A percentile compares a stretch with the other conserved stretches of the same genome.
Conservation (phyloP, 1,140 invertebrate genomes). For the Cardiocondyla obscurior region DNA sequence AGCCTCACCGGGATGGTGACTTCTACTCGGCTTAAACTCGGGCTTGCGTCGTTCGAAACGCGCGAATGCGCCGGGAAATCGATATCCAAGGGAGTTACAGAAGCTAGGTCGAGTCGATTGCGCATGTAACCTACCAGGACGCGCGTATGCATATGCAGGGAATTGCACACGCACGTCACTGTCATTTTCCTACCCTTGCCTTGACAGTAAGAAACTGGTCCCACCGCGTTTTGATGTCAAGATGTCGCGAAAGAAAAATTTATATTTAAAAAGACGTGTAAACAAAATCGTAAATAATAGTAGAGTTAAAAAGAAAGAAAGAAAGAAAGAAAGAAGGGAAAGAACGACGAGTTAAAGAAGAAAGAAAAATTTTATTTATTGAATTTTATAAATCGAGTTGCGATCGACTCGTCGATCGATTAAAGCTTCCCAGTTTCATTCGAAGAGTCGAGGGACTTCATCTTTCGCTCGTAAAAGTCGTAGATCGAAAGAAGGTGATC, state of each 20-base stretch:
- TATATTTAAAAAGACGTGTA: background rate
- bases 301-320: background rate
- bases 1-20: conserved; percentile 15
- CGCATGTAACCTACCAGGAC: background rate
- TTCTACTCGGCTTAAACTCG: conserved; percentile 32
- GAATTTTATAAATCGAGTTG: background rate
- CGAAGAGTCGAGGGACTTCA: background rate
- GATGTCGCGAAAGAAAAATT: background rate
- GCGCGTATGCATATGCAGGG: background rate
- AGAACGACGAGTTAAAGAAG: no score
- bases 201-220: no score
- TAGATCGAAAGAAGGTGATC: background rate
- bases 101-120: conserved; percentile 50
- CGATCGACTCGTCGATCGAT: background rate
- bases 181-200: no score
- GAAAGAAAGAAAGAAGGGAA: no score
- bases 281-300: background rate
- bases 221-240: no score
- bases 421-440: background rate
- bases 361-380: background rate
- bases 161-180: background rate
- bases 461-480: background rate
- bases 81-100: conserved; percentile 46
- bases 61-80: conserved; percentile 33
- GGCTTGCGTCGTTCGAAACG: conserved; percentile 56